These are phyloP conservation scores for Proteles cristata DNA, from an alignment of 2,113 vertebrate species.

Conservation along the genomic window DNA sequence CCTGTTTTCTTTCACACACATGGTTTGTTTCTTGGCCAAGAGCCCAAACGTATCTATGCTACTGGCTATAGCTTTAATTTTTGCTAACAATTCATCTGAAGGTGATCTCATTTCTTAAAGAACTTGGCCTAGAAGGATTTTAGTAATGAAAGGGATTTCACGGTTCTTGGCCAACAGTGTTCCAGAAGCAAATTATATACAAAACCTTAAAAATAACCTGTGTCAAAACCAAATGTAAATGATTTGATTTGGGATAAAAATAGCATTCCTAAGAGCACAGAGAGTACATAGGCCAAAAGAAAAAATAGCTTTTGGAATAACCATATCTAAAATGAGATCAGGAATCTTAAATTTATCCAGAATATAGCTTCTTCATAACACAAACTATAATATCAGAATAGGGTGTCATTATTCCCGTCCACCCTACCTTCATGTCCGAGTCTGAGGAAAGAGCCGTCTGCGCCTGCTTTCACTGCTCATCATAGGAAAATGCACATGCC, in stretches of 20 bases:
- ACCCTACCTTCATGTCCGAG: neutral
- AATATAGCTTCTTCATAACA: neutral
- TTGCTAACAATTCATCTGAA: slow-evolving; percentile 59
- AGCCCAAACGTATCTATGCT: slow-evolving; percentile 42
- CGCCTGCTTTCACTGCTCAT: neutral
- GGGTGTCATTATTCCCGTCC: neutral
- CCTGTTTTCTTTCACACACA: slow-evolving; percentile 66
- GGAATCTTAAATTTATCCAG: neutral
- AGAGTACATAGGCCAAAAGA: neutral
- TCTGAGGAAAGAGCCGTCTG: neutral
- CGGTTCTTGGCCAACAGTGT: neutral
- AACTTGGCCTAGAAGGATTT: slow-evolving; percentile 39
- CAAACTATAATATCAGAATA: neutral
- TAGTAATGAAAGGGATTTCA: slow-evolving; percentile 4
- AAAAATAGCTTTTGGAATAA: neutral
- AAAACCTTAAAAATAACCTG: neutral
- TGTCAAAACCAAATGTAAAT: neutral
- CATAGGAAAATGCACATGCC: neutral
- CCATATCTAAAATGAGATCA: neutral
- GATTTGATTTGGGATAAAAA: neutral
- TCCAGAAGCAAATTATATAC: slow-evolving; percentile 24
- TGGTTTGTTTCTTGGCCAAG: slow-evolving; percentile 43
- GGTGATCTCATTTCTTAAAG: slow-evolving; percentile 56
- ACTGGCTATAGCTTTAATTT: slow-evolving; percentile 54
- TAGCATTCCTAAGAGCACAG: neutral